Conservation (phyloP, 1,140 invertebrate species). For the Drosophila kepulauana region DNA sequence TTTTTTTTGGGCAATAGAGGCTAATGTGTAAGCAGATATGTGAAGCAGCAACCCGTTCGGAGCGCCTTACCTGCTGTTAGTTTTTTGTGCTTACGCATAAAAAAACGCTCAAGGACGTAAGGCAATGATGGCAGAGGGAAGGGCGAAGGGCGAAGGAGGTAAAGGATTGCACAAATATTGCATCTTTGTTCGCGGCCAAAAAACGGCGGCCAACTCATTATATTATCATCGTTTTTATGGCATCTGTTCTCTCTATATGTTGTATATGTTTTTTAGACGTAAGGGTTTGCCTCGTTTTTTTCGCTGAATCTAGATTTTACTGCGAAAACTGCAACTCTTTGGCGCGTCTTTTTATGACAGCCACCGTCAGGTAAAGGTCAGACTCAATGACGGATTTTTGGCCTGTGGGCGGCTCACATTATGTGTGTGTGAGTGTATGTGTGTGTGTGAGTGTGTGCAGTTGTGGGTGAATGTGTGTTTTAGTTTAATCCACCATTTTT, state of each 20-base stretch:
- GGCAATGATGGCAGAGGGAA: no score
- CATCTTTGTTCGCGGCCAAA: slow-evolving; percentile 62
- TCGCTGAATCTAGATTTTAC: slow-evolving; percentile 75
- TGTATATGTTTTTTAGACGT: slow-evolving; percentile 44
- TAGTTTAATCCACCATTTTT: slow-evolving; percentile 79
- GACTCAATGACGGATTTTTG: slow-evolving; percentile 43
- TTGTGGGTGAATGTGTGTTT: slow-evolving; percentile 38
- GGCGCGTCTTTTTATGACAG: slow-evolving; percentile 66
- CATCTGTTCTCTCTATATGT: slow-evolving; percentile 10
- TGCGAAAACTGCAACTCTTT: slow-evolving; percentile 73
- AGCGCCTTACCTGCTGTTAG: slow-evolving; percentile 36
- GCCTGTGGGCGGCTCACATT: neutral
- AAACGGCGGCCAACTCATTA: slow-evolving; percentile 58
- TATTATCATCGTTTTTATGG: slow-evolving; percentile 39
- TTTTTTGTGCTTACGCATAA: slow-evolving; percentile 16
- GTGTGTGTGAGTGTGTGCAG: neutral
- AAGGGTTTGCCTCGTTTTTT: slow-evolving; percentile 29
- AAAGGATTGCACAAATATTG: slow-evolving; percentile 83
- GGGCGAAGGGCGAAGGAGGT: slow-evolving; percentile 3
- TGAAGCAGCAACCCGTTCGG: slow-evolving; percentile 69
- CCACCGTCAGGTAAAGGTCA: slow-evolving; percentile 59
- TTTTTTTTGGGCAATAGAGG: slow-evolving; percentile 61
- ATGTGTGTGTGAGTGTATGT: slow-evolving; percentile 1
- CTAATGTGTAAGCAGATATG: slow-evolving; percentile 22
- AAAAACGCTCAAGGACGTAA: slow-evolving; percentile 69